These are phyloP conservation scores for Diadromus collaris DNA, from an alignment of 2,888 invertebrate species.

Conservation along the genomic window DNA sequence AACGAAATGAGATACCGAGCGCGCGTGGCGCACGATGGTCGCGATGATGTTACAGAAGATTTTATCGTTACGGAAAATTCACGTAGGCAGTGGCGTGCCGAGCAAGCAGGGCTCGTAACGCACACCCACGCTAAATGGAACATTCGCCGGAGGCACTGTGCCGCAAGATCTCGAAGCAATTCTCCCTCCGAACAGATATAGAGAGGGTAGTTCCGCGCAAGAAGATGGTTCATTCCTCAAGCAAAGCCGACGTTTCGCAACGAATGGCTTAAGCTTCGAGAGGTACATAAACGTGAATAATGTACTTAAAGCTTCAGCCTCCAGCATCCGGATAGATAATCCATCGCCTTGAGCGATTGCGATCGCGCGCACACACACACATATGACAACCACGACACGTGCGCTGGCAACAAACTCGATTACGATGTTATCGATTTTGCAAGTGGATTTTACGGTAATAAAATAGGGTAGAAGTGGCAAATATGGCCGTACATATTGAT, in stretches of 20 bases:
- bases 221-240: constrained; percentile 22
- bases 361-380: background rate
- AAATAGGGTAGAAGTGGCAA: background rate
- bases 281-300: background rate
- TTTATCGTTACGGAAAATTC: constrained; percentile 30
- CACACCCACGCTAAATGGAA: constrained; percentile 18
- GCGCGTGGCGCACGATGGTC: background rate
- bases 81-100: background rate
- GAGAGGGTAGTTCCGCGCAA: constrained; percentile 5
- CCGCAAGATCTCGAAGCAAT: background rate
- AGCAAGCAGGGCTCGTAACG: background rate
- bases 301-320: background rate
- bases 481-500: background rate
- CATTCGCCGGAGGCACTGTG: background rate
- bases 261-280: constrained; percentile 1
- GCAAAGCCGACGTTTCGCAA: background rate
- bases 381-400: background rate
- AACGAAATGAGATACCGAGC: constrained; percentile 38
- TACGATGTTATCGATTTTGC: background rate
- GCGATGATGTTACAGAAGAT: constrained; percentile 26
- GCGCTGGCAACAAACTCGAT: background rate
- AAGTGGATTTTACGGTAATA: background rate
- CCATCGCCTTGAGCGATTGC: constrained; percentile 2
- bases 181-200: background rate
- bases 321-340: constrained; percentile 1